phyloP scores from a whole-genome alignment of 2,888 invertebrate species.

The Drosophila anomelani region DNA sequence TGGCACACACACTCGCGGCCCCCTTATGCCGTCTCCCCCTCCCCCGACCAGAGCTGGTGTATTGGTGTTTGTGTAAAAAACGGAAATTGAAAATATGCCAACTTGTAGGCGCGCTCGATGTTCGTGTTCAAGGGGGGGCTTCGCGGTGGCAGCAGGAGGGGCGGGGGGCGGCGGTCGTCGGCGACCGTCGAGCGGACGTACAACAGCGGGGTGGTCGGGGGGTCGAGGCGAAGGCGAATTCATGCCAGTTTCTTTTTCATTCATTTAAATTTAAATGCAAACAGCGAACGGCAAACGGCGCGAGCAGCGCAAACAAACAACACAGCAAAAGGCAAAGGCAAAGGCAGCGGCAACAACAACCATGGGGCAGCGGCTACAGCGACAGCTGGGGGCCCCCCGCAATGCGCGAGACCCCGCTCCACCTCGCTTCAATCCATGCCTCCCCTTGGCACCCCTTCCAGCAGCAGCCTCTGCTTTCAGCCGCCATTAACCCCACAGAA shows the following conservation, averaged over 20 bases:
- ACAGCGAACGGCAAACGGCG: slow-evolving; percentile 55
- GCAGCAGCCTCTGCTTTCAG: slow-evolving; percentile 18
- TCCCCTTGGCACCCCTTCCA: background rate
- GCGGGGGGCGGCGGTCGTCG: background rate
- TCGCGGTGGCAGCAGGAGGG: slow-evolving; percentile 1
- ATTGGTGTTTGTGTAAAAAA: slow-evolving; percentile 66
- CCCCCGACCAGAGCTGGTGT: slow-evolving; percentile 12
- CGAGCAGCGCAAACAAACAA: slow-evolving; percentile 37
- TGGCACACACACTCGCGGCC: slow-evolving; percentile 11
- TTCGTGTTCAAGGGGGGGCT: slow-evolving; percentile 29
- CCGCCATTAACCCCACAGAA: slow-evolving; percentile 25
- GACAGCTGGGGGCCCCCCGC: slow-evolving; percentile 40
- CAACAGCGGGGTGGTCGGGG: background rate
- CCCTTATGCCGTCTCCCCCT: slow-evolving; percentile 14
- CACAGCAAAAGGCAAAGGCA: slow-evolving; percentile 33
- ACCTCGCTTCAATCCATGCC: background rate
- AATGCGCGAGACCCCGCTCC: slow-evolving; percentile 21
- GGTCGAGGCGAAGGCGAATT: slow-evolving; percentile 78
- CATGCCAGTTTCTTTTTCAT: slow-evolving; percentile 78
- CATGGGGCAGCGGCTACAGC: slow-evolving; percentile 17
- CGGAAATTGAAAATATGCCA: slow-evolving; percentile 84
- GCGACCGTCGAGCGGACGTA: slow-evolving; percentile 5
- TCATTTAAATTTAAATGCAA: slow-evolving; percentile 82
- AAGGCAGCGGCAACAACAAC: slow-evolving; percentile 33
- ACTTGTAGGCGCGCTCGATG: slow-evolving; percentile 82